phyloP scores from a whole-genome alignment of 2,113 vertebrate genomes.

The Carassius carassius region DNA sequence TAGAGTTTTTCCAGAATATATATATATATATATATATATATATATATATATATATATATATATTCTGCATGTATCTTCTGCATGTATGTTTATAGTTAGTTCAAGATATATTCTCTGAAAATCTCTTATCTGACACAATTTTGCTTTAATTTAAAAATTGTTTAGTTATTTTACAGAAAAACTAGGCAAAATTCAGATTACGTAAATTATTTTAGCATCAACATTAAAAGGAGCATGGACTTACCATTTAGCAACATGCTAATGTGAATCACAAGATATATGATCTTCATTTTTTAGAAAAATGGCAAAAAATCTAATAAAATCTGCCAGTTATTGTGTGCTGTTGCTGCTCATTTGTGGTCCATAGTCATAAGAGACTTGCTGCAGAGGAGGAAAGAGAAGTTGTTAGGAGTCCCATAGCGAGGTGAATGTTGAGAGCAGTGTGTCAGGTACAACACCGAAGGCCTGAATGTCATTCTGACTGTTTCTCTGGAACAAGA shows the following conservation, averaged over 20 bases:
- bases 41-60: too few species aligned
- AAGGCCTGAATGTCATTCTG: constrained; percentile 51
- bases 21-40: too few species aligned
- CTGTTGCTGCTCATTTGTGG: neutral
- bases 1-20: too few species aligned
- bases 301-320: neutral
- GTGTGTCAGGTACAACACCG: constrained; percentile 13
- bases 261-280: constrained; percentile 68
- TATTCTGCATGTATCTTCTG: too few species aligned
- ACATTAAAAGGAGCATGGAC: constrained; percentile 43
- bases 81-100: too few species aligned
- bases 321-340: neutral
- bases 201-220: neutral
- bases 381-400: neutral
- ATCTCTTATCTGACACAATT: neutral
- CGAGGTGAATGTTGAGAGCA: neutral
- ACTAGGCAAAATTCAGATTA: neutral
- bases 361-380: neutral
- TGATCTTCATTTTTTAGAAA: constrained; percentile 67
- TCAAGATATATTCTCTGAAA: too few species aligned
- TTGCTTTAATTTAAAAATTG: neutral
- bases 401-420: neutral
- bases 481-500: constrained; percentile 70
- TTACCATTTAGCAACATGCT: constrained; percentile 73
- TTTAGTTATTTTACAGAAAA: neutral